A percentile compares a stretch with the other conserved stretches of the same genome.
Conservation (phyloP, 2,113 vertebrate genomes). For the Trochalopteron elliotii region DNA sequence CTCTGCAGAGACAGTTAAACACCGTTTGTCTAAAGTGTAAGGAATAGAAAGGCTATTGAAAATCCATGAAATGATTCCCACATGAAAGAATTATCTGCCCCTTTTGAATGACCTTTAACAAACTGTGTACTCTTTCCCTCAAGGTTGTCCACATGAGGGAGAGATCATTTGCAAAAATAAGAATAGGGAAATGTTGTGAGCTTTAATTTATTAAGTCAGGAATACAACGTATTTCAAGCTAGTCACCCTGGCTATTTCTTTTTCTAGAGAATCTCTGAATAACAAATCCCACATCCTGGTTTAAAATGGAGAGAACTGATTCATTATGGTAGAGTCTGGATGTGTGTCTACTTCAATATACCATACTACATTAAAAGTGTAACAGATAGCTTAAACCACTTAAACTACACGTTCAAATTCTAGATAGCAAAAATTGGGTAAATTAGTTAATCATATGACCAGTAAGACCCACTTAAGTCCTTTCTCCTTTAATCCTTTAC, state of each 20-base stretch:
- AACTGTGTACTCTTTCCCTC: neutral
- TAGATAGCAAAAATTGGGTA: neutral
- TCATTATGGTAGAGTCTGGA: neutral
- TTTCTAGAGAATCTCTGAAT: neutral
- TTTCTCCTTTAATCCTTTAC: neutral
- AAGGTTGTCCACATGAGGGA: neutral
- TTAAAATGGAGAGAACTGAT: neutral
- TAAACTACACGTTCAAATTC: neutral
- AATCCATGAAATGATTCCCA: neutral
- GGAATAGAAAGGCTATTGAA: neutral
- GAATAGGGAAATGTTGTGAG: neutral
- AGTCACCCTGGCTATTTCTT: neutral
- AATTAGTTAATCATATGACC: neutral
- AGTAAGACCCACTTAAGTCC: neutral
- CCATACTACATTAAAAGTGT: neutral
- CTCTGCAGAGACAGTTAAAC: neutral
- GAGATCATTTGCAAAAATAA: neutral
- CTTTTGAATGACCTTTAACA: neutral
- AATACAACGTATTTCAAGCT: neutral
- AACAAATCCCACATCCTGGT: neutral
- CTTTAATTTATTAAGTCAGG: neutral
- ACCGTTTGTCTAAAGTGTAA: neutral
- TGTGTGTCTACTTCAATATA: neutral
- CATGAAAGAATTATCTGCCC: neutral
- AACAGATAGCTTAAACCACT: neutral